Base-by-base conservation (phyloP, 37 sponge, comb jelly and placozoan species). In the Tethya wilhelma region DNA sequence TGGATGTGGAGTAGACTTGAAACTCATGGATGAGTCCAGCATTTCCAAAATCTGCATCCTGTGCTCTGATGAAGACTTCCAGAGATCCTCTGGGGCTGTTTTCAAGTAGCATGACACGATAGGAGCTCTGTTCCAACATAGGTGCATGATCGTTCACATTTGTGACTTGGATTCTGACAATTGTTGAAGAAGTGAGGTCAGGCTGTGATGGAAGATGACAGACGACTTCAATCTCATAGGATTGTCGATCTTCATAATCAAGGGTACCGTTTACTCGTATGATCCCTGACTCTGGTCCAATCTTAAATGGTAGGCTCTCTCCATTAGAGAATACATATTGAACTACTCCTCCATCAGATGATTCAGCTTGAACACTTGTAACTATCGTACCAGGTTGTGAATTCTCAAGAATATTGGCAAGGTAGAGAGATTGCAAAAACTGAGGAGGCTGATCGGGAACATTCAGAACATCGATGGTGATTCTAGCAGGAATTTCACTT, bases 131-230 rank as follows among this genome's bases (percentile, higher is more conserved):
- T 30, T 67, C 71, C 1, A 84, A 22, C 0, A 76, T 39, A 29
- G 88, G 88, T 14, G 88, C 34, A 38, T 74, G 41, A 45, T 87
- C 88, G 25, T 80, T 80, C 6, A 75, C 70, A 64, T 87, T 80
- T 17, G 41, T 33, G 20, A 87, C 77, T 29, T 56, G 20, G 28
- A 87, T 59, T 30, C 20, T 1, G 2, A 80, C 60, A 12, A 14
- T 53, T 9, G 88, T 64, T 30, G 68, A 19, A 11, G 85, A 67
- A 31, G 14, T 38, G 19, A 59, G 67, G 44, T 67, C 20, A 25
- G 85, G 31, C 28, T 76, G 41, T 23, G 14, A 31, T 6, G 64
- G 28, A 4, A 83, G 31, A 29, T 77, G 69, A n/a, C 85, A 69
- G 3, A 34, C 17, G 17, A 84, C 75, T 0, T 25, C 34, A 37